phyloP scores from a whole-genome alignment of 2,888 invertebrate species.

The Monopis laevigella region DNA sequence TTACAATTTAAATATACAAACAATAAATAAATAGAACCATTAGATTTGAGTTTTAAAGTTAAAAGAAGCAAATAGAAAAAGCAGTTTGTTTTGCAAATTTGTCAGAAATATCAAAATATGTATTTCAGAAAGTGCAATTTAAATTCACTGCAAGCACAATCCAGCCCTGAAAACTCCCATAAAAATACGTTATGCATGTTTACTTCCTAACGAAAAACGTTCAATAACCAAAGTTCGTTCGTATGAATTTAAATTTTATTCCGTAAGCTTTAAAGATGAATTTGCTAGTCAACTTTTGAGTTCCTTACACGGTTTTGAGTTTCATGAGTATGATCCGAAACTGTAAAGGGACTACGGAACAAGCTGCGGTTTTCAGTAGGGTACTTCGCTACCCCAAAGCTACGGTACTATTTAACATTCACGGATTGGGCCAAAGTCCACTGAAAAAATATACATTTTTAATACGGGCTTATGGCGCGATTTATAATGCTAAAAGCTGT shows the following conservation, averaged over 20 bases:
- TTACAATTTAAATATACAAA: too few species aligned
- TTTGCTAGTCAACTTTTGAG: not conserved
- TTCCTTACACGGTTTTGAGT: not conserved
- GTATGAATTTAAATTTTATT: not conserved
- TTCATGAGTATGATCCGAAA: not conserved
- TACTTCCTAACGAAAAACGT: too few species aligned
- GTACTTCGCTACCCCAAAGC: not conserved
- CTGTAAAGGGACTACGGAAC: slow-evolving; percentile 8
- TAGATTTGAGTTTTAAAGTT: too few species aligned
- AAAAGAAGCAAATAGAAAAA: too few species aligned
- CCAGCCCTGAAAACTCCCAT: slow-evolving; percentile 31
- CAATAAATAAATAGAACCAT: too few species aligned
- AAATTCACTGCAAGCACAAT: slow-evolving; percentile 41
- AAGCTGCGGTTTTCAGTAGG: not conserved
- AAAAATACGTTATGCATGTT: slow-evolving; percentile 32
- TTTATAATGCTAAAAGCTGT: too few species aligned
- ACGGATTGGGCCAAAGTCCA: slow-evolving; percentile 18
- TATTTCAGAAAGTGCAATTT: slow-evolving; percentile 32
- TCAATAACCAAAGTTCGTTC: too few species aligned
- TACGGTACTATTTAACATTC: slow-evolving; percentile 28
- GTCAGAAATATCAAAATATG: slow-evolving; percentile 2
- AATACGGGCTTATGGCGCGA: slow-evolving; percentile 18
- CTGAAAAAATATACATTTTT: slow-evolving; percentile 30
- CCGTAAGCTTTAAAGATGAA: not conserved
- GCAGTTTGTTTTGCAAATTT: not conserved